Percentiles rank a stretch among this genome's conserved stretches.
phyloP scores from a whole-genome alignment of 1,140 invertebrate species.

The Bradysia coprophila region DNA sequence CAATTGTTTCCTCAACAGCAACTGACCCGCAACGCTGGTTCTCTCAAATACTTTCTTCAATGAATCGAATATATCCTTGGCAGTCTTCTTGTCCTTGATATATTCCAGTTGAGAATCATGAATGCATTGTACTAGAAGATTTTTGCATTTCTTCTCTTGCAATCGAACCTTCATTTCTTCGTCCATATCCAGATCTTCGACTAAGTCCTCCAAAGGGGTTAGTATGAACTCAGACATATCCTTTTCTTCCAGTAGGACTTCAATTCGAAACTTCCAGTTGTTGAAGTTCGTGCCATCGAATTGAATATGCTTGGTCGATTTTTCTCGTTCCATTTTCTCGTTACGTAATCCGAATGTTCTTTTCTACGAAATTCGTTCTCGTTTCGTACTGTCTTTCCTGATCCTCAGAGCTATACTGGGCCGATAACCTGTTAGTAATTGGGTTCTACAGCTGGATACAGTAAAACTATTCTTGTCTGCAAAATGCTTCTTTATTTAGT shows the following conservation, averaged over 20 bases:
- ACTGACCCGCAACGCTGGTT: slow-evolving; percentile 4
- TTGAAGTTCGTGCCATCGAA: not conserved
- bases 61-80: slow-evolving; percentile 12
- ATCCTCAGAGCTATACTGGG: no score
- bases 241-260: not conserved
- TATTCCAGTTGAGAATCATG: slow-evolving; percentile 3
- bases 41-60: slow-evolving; percentile 2
- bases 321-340: no score
- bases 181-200: not conserved
- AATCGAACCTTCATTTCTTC: not conserved
- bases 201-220: not conserved
- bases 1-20: slow-evolving; percentile 5
- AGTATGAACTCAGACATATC: not conserved
- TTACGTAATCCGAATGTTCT: no score
- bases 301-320: no score
- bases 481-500: no score
- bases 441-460: no score
- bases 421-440: no score
- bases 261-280: not conserved
- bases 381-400: no score
- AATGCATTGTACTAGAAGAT: slow-evolving; percentile 18
- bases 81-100: slow-evolving; percentile 4
- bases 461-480: no score
- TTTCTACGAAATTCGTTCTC: no score
- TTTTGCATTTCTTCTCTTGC: slow-evolving; percentile 6